phyloP scores from a whole-genome alignment of 2,888 invertebrate genomes.

The Leistus spinibarbis region DNA sequence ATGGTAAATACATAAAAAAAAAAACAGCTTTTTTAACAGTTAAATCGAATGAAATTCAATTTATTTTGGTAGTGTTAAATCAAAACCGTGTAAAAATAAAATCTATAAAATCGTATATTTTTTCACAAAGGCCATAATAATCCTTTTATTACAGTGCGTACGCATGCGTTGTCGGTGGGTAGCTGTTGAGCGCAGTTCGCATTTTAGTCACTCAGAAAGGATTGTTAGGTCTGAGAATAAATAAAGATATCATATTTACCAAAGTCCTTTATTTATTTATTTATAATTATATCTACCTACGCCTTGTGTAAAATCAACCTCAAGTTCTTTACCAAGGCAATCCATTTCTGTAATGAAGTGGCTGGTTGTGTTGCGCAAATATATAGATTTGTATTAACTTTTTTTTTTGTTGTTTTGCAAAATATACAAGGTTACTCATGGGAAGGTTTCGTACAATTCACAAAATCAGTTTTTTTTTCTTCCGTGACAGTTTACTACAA shows the following conservation, averaged over 20 bases:
- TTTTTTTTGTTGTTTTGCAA: slow-evolving; percentile 34
- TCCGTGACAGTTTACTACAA: slow-evolving; percentile 29
- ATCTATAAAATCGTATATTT: too few relatives aligned
- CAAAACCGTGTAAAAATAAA: too few relatives aligned
- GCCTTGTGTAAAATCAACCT: slow-evolving; percentile 9
- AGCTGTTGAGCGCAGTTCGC: too few relatives aligned
- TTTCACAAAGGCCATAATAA: too few relatives aligned
- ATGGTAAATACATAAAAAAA: too few relatives aligned
- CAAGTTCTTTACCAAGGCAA: slow-evolving; percentile 12
- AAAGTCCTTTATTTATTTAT: slow-evolving; percentile 25
- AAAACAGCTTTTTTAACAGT: too few relatives aligned
- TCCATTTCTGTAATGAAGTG: slow-evolving; percentile 14
- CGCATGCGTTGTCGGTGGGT: too few relatives aligned
- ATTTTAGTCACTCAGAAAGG: background rate
- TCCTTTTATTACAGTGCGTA: too few relatives aligned
- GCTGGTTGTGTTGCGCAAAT: slow-evolving; percentile 34
- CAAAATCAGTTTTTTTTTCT: slow-evolving; percentile 14
- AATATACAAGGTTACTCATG: slow-evolving; percentile 38
- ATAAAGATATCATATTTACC: slow-evolving; percentile 14
- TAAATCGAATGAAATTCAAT: too few relatives aligned
- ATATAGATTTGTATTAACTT: slow-evolving; percentile 35
- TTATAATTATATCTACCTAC: slow-evolving; percentile 12
- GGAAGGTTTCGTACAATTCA: slow-evolving; percentile 39
- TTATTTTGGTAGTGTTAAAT: too few relatives aligned
- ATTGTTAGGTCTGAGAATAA: background rate